Base-by-base conservation (phyloP, 2,797 vertebrate species). In the Etheostoma nigrum region DNA sequence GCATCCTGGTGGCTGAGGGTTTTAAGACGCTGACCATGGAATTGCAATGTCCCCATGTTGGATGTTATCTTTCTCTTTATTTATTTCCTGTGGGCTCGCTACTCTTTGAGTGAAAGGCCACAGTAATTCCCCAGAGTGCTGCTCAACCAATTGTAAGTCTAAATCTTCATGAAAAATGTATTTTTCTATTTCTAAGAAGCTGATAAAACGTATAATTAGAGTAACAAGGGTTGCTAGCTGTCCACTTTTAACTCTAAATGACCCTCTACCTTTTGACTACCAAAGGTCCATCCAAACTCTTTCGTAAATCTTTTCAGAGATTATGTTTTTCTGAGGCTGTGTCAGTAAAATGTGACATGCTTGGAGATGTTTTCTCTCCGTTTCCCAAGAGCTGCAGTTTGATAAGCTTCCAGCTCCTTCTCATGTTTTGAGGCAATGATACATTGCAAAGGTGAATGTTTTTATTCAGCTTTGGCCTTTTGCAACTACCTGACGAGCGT, bases 361-460 rank as follows among this genome's bases (percentile, higher is more conserved):
- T 86, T 78, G 68, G 66, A 88, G 85, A 84, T 36, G 72, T 81
- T 86, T 82, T 83, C 66, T 64, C 67, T 72, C 2, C 11, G 44
- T 78, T 85, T 86, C 67, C 80, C 67, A 62, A 54, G 72, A 81
- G 86, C 79, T 84, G 81, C 83, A 82, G 84, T 87, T 82, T 87
- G 87, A 86, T 77, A 74, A 77, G 53, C 55, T 27, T 85, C 78
- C 87, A 92, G 69, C 80, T 67, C 63, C 66, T 47, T 81, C 72
- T 90, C 64, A n/a, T 82, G 78, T 83, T 89, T 45, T 71, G 65
- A 78, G 53, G 67, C 72, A 67, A 60, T 57, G 63, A 65, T 79
- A 64, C 71, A 63, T 48, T 61, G 66, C 5, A 45, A 78, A 63
- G 36, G 79, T 18, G 51, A 87, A 82, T 85, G 75, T 89, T 80